Base-by-base conservation (phyloP, 2,113 vertebrate genomes). In the Alethe diademata region DNA sequence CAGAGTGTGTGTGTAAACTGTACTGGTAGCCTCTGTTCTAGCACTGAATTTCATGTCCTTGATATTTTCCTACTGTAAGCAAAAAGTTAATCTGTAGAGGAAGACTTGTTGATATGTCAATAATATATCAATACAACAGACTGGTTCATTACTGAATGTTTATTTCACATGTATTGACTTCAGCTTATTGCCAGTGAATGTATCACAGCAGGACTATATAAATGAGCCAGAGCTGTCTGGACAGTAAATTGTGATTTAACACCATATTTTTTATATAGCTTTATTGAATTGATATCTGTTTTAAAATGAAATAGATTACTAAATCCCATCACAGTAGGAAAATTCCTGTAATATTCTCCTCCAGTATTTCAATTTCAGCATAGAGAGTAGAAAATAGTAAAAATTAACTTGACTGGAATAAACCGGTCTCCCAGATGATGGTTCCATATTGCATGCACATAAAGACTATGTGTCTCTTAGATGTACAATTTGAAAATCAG, bases 191-290 rank as follows among this genome's bases (percentile, higher is more conserved):
- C 40, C 48, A 92, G 38, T 56, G 35, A 87, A 67, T 19, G 14
- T 57, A 79, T 50, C 74, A 67, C 2, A 3, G 60, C 56, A 90
- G 54, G 45, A 88, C 62, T 72, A 65, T 18, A 86, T 79, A 93
- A 97, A 93, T 62, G 23, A 86, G 35, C 8, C 67, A 86, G 78
- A 93, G 24, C 64, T 83, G 64, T 79, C 89, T 66, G 69, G 91
- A 91, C 86, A 86, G 93, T 71, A 96, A 92, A 96, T 93, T 85
- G 33, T 90, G 95, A 97, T 97, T 96, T 95, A 96, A 96, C 88
- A 92, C 26, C 8, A 75, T 71, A 84, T 79, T 97, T 97, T 90
- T 93, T 78, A 95, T 79, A 73, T 9, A 90, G 71, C 51, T 47
- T 88, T 95, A 96, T 80, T 95, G 93, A 91, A 93, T 53, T 96